Evolutionary conservation across 2,113 vertebrate genomes (phyloP).

Genomic region (Hemibagrus wyckioides): DNA sequence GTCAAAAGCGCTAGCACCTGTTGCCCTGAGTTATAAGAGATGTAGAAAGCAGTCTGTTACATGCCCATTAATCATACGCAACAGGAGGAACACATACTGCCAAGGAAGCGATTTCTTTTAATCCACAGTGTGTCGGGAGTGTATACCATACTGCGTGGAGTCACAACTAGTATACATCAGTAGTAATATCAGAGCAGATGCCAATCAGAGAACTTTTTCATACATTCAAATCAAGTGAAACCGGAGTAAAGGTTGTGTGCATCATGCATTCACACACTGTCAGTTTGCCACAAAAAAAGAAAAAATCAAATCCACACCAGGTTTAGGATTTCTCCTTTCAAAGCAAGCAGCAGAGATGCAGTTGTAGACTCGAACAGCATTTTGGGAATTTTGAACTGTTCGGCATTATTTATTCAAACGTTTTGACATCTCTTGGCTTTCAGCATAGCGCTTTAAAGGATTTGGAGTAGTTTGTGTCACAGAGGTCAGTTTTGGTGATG

Average conservation of each 20-base stretch:
- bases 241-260: neutral
- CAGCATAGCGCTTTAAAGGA: neutral
- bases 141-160: conserved; percentile 7
- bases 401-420: neutral
- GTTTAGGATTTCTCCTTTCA: neutral
- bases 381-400: neutral
- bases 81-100: neutral
- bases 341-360: conserved; percentile 1
- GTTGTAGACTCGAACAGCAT: conserved; percentile 4
- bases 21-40: conserved; percentile 49
- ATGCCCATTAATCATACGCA: conserved; percentile 25
- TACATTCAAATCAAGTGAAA: neutral
- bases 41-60: conserved; percentile 34
- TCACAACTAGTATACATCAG: neutral
- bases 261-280: conserved; percentile 4
- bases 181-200: neutral
- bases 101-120: neutral
- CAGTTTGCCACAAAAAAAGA: neutral
- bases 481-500: conserved; percentile 38
- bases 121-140: conserved; percentile 5
- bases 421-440: conserved; percentile 29
- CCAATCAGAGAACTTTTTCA: conserved; percentile 7
- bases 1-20: conserved; percentile 32
- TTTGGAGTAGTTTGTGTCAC: neutral
- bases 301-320: neutral